Evolutionary conservation across 2,113 vertebrate species (phyloP).

Genomic region (Tenrec ecaudatus): DNA sequence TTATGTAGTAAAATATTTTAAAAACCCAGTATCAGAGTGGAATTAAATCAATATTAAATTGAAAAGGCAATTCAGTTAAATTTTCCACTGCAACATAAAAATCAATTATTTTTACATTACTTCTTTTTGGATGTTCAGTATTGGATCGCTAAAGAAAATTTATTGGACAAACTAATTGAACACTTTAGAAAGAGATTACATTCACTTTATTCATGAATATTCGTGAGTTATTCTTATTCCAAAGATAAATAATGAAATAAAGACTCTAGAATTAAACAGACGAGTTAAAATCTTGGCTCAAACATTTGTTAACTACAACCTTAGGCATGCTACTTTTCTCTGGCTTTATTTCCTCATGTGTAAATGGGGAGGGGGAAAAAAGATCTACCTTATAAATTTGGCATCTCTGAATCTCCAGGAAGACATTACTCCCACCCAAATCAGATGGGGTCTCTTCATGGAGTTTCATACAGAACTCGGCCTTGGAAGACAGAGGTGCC

Average conservation of each 20-base stretch:
- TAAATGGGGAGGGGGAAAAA: not conserved
- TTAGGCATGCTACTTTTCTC: slow-evolving; percentile 14
- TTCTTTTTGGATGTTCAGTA: slow-evolving; percentile 58
- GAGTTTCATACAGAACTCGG: not conserved
- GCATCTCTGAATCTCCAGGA: not conserved
- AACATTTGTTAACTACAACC: not conserved
- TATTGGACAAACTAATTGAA: slow-evolving; percentile 42
- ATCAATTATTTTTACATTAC: slow-evolving; percentile 57
- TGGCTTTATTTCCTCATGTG: not conserved
- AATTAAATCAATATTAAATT: slow-evolving; percentile 66
- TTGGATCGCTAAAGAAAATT: slow-evolving; percentile 61
- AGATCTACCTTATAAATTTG: not conserved
- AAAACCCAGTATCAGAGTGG: slow-evolving; percentile 60
- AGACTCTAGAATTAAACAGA: slow-evolving; percentile 2
- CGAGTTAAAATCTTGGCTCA: not conserved
- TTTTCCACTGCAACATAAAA: slow-evolving; percentile 47
- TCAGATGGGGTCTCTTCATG: not conserved
- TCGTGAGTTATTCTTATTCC: slow-evolving; percentile 48
- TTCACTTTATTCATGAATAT: slow-evolving; percentile 57
- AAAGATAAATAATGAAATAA: slow-evolving; percentile 21
- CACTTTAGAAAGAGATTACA: slow-evolving; percentile 45
- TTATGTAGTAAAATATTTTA: slow-evolving; percentile 54
- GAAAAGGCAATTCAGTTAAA: slow-evolving; percentile 72
- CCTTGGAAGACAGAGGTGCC: not conserved
- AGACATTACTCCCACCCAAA: not conserved